These are phyloP conservation scores for Cheilosia urbana DNA, from an alignment of 2,888 invertebrate species.

Conservation along the genomic window DNA sequence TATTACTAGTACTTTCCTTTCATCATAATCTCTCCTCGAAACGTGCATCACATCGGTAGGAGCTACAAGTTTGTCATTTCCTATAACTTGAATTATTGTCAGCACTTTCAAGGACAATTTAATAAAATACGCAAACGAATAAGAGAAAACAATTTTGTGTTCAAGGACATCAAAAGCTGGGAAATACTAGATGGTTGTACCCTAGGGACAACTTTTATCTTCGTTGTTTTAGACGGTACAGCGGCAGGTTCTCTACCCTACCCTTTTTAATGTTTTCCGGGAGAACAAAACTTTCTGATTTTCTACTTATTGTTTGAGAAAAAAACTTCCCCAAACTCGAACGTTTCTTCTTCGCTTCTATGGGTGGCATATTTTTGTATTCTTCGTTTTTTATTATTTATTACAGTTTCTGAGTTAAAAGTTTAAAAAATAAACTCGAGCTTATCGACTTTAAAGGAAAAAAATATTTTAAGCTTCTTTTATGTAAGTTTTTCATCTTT, in stretches of 20 bases:
- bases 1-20: constrained; percentile 34
- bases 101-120: constrained; percentile 72
- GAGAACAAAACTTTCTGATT: constrained; percentile 8
- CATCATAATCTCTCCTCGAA: constrained; percentile 52
- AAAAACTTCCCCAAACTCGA: constrained; percentile 19
- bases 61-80: constrained; percentile 60
- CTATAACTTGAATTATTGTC: constrained; percentile 59
- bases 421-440: neutral
- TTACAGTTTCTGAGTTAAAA: neutral
- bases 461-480: neutral
- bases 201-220: constrained; percentile 38
- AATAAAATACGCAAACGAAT: constrained; percentile 34
- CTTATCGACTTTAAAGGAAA: constrained; percentile 1
- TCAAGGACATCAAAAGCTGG: constrained; percentile 11
- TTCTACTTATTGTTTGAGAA: constrained; percentile 17
- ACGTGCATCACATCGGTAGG: constrained; percentile 36
- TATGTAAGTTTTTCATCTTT: neutral
- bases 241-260: neutral
- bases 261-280: constrained; percentile 7
- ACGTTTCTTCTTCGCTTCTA: neutral
- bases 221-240: constrained; percentile 11
- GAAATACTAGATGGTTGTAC: constrained; percentile 51
- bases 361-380: neutral
- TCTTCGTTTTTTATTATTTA: neutral
- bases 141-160: constrained; percentile 29